These are phyloP conservation scores for Erannis defoliaria DNA, from an alignment of 2,888 invertebrate species.

Conservation along the genomic window DNA sequence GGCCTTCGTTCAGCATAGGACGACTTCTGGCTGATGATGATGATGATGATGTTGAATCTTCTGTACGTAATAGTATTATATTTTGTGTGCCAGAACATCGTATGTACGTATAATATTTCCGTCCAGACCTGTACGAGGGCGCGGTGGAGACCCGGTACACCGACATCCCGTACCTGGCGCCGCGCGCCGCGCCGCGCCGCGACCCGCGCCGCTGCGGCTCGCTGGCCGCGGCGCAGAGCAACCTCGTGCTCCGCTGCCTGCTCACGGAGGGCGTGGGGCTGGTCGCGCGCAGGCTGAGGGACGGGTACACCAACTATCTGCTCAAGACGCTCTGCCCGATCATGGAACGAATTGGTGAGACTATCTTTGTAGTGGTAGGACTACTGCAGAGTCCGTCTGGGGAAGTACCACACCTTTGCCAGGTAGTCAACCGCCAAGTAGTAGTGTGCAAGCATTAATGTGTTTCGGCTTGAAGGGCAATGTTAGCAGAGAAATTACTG, in stretches of 20 bases:
- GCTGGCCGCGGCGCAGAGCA: slow-evolving; percentile 84
- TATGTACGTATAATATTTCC: background rate
- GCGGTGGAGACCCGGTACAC: slow-evolving; percentile 74
- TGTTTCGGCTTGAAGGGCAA: too few relatives aligned
- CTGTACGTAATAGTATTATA: too few relatives aligned
- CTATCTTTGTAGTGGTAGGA: too few relatives aligned
- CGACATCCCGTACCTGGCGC: slow-evolving; percentile 71
- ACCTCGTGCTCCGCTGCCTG: slow-evolving; percentile 89
- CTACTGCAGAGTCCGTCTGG: too few relatives aligned
- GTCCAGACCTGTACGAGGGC: slow-evolving; percentile 75
- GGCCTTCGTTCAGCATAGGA: too few relatives aligned
- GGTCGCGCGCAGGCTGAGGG: slow-evolving; percentile 84
- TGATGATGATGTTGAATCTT: too few relatives aligned
- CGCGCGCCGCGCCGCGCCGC: slow-evolving; percentile 24
- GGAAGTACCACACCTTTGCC: too few relatives aligned
- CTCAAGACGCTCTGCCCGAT: slow-evolving; percentile 89
- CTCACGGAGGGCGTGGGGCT: slow-evolving; percentile 90
- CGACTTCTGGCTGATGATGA: too few relatives aligned
- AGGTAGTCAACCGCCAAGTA: too few relatives aligned
- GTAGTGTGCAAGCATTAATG: too few relatives aligned
- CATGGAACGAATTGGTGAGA: slow-evolving; percentile 90
- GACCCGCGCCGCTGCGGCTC: slow-evolving; percentile 55
- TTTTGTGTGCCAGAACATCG: too few relatives aligned
- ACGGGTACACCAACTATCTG: slow-evolving; percentile 87
- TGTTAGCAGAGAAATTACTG: too few relatives aligned